phyloP scores from a whole-genome alignment of 2,113 vertebrate species.

The Callipepla squamata region DNA sequence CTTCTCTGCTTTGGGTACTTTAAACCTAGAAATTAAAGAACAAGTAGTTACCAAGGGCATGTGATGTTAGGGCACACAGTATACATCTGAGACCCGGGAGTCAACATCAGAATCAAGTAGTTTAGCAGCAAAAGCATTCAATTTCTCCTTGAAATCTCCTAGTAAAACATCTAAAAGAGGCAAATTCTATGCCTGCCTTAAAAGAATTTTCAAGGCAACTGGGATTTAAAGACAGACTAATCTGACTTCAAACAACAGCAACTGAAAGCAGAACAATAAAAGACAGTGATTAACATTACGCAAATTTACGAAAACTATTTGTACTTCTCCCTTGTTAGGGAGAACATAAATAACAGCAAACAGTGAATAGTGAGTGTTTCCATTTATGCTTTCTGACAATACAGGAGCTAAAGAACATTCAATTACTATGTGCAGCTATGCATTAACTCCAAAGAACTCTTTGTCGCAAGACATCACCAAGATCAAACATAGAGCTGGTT shows the following conservation, averaged over 20 bases:
- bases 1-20: background rate
- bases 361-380: background rate
- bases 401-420: background rate
- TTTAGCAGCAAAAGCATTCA: background rate
- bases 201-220: background rate
- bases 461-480: background rate
- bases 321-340: background rate
- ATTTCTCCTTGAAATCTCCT: background rate
- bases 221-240: background rate
- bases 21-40: slow-evolving; percentile 1
- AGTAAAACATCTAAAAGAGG: background rate
- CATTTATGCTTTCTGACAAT: background rate
- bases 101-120: background rate
- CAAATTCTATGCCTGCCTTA: background rate
- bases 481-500: background rate
- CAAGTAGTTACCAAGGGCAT: background rate
- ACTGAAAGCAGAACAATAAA: background rate
- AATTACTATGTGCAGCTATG: background rate
- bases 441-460: background rate
- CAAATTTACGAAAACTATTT: background rate
- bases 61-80: background rate
- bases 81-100: background rate
- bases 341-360: background rate
- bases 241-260: background rate
- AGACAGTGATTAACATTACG: background rate